Percentiles rank a stretch among this genome's conserved stretches.
Evolutionary conservation across 2,888 invertebrate species (phyloP).

Genomic region (Sminthurides aquaticus): DNA sequence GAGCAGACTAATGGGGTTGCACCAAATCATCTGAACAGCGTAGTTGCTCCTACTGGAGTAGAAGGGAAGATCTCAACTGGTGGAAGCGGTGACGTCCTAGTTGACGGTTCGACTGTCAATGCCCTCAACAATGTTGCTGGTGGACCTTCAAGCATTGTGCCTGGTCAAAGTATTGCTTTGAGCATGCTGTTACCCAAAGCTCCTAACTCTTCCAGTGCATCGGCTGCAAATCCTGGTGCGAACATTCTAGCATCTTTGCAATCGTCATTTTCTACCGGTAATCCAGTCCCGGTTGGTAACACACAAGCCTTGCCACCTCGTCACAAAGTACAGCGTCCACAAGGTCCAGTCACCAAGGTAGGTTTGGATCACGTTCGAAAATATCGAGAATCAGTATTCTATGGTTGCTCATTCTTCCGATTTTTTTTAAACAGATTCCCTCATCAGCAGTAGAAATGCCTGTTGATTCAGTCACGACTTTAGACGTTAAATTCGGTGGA

Average conservation of each 20-base stretch:
- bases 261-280: conserved; percentile 24
- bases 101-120: conserved; percentile 3
- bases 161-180: conserved; percentile 41
- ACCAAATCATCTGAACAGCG: conserved; percentile 22
- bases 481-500: conserved; percentile 91
- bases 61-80: conserved; percentile 26
- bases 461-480: conserved; percentile 66
- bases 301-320: conserved; percentile 38
- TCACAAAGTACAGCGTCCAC: conserved; percentile 38
- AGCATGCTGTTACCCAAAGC: conserved; percentile 34
- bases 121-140: conserved; percentile 10
- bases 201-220: conserved; percentile 27
- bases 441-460: conserved; percentile 95
- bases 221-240: conserved; percentile 36
- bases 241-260: conserved; percentile 41
- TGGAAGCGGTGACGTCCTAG: conserved; percentile 29
- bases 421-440: conserved; percentile 63
- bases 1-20: conserved; percentile 38
- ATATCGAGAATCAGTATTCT: background rate
- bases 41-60: conserved; percentile 8
- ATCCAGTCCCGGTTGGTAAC: conserved; percentile 11
- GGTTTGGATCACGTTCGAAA: background rate
- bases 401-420: background rate
- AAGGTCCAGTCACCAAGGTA: conserved; percentile 32
- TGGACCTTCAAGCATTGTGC: conserved; percentile 26